Evolutionary conservation across 53 echinoderm and acorn worm species (phyloP), one percentile per base, ranked within the genome.

Genomic region (Echinarachnius parma): DNA sequence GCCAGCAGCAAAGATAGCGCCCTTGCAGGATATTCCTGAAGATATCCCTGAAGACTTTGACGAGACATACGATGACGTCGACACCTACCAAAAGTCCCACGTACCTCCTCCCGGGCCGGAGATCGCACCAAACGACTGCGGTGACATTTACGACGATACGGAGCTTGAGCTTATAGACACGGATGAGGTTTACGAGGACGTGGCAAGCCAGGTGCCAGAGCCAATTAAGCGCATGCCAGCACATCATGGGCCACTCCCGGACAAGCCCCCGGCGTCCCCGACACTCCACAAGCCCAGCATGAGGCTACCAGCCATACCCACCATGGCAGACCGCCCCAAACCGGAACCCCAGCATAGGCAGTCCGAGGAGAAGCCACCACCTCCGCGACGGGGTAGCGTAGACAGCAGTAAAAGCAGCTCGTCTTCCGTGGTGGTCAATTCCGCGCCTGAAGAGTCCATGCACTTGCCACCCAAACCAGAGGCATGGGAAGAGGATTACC

Each of bases 401-500:
- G 68, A 52, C 14, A 68, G 52, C 50, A n/a, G n/a, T n/a, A n/a
- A n/a, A n/a, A n/a, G n/a, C n/a, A n/a, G n/a, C n/a, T n/a, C n/a
- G n/a, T n/a, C n/a, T n/a, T n/a, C n/a, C n/a, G 8, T 9, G 2
- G 31, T 34, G 8, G 21, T 21, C 8, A 37, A 37, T 13, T 34
- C 37, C 1, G 33, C 31, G 19, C 59, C 46, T 16, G 11, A 59
- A 15, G 36, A 77, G 18, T 9, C 46, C 26, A 75, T 76, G 9
- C 55, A 47, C 34, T n/a, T 39, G 18, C 77, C 83, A 2, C 11
- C 58, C 37, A 29, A 28, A 28, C 27, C 65, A 14, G 93, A 93
- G 35, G 83, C 86, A 15, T 95, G 95, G 94, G 95, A 91, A 19
- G 80, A 90, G 14, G 95, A 95, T 63, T 95, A 81, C 33, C 53